Evolutionary conservation across 2,797 vertebrate genomes (phyloP), one percentile per base, ranked within the genome.

Genomic region (Tokudaia tokunoshimensis): DNA sequence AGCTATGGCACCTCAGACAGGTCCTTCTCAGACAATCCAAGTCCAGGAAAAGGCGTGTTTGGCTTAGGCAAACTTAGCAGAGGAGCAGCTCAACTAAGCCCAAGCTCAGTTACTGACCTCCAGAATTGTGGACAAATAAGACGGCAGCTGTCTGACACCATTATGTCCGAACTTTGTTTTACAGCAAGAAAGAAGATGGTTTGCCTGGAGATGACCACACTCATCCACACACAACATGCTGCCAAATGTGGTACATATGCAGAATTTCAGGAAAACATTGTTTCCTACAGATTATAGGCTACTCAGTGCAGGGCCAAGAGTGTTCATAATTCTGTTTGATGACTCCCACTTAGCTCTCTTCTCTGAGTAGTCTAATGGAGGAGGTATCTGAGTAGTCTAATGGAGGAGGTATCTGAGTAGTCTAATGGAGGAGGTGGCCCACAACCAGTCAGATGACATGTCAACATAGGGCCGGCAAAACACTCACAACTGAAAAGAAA

Each of bases 401-500:
- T 41, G 41, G 41, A 41, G 41, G 41, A 41, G 41, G 41, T 41
- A 3, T 41, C 41, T 41, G 41, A 41, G 41, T 41, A 41, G 41
- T 41, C 41, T 41, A 41, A 41, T 41, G 41, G 41, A 41, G 41
- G 41, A 41, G 41, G 41, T 41, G n/a, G n/a, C n/a, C 26, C 80
- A 44, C 26, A 59, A 87, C 57, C 50, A 63, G 34, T 74, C 31
- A 63, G 4, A 7, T 17, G 65, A 59, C 24, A 63, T 52, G 65
- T 52, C 86, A 63, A 91, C 2, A 0, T 3, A 75, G 47, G 75
- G 34, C 31, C 87, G 44, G 50, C 76, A 72, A 75, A 12, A 87
- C 7, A 55, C 61, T 80, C 83, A 91, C 63, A 29, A 89, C 52
- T 47, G 70, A 93, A 93, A 61, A 70, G 19, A 80, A 88, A 55